Evolutionary conservation across 2,888 invertebrate genomes (phyloP), one percentile per base, ranked within the genome.

Genomic region (Harmothoe impar): DNA sequence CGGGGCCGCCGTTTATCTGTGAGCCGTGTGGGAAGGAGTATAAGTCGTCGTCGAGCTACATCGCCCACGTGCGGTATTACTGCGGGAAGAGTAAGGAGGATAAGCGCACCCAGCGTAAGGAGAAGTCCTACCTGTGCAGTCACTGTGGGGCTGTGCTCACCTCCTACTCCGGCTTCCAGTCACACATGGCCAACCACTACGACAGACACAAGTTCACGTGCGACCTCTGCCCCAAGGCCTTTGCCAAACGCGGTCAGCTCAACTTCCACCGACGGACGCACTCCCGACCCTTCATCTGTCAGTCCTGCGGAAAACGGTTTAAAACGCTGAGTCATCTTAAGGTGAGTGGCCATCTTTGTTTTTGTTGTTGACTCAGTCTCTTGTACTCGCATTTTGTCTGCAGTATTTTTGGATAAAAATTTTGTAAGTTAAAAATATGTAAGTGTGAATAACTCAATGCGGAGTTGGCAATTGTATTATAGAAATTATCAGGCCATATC

Each of bases 51-150:
- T 81, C 81, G 17, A 81, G 35, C 17, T 81, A 81, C 43, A 35
- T 81, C 1, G 81, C 81, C 0, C 81, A 81, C 43, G 0, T 81
- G 43, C 81, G 81, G 15, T 81, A 81, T 20, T 81, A 81, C 81
- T 81, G 81, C 43, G 81, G 81, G 15, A 81, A 81, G 43, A 7
- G 35, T 17, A 33, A 35, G 35, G 81, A 81, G 23, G 81, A 81
- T 33, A 81, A 81, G 43, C 81, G 23, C 3, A 23, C 25, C 3
- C 81, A 35, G 33, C 35, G 15, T 1, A 81, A 81, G 43, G 81
- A 81, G 43, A 81, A 81, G 81, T 35, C 81, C 23, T 81, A 81
- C 81, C 81, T 81, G 81, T 81, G 81, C 43, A 81, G 43, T 81
- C 81, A 23, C 35, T 81, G 81, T 35, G 81, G 81, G 1, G n/a